Evolutionary conservation across 2,888 invertebrate genomes (phyloP).

Genomic region (Nasonovia ribisnigri): DNA sequence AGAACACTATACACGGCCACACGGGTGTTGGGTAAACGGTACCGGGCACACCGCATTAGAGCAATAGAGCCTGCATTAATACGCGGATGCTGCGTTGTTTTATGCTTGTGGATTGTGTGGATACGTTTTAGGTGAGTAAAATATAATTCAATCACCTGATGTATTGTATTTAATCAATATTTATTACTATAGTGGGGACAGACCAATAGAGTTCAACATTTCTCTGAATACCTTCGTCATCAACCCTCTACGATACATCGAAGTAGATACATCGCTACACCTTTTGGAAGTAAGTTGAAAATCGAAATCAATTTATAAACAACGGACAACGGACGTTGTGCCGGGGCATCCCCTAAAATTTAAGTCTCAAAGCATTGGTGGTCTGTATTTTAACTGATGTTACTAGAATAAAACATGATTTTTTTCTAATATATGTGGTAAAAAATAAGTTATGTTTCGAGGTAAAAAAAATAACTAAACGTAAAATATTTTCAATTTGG

Average conservation of each 20-base stretch:
- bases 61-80: background rate
- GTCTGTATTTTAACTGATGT: too few relatives aligned
- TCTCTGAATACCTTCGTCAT: background rate
- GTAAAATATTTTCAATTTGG: too few relatives aligned
- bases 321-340: too few relatives aligned
- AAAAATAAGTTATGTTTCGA: too few relatives aligned
- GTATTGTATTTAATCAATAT: background rate
- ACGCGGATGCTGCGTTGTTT: background rate
- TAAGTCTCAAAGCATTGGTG: too few relatives aligned
- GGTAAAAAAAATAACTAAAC: too few relatives aligned
- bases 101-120: background rate
- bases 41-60: background rate
- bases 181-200: background rate
- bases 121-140: background rate
- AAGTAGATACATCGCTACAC: background rate
- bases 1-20: too few relatives aligned
- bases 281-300: background rate
- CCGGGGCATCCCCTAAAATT: too few relatives aligned
- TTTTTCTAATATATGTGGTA: too few relatives aligned
- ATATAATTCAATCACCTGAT: background rate
- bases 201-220: background rate
- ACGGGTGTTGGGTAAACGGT: background rate
- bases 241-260: background rate
- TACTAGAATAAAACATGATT: too few relatives aligned
- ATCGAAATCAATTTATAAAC: background rate